Base-by-base conservation (phyloP, 92 coral and sea anemone genomes). In the Paragorgia papillata region DNA sequence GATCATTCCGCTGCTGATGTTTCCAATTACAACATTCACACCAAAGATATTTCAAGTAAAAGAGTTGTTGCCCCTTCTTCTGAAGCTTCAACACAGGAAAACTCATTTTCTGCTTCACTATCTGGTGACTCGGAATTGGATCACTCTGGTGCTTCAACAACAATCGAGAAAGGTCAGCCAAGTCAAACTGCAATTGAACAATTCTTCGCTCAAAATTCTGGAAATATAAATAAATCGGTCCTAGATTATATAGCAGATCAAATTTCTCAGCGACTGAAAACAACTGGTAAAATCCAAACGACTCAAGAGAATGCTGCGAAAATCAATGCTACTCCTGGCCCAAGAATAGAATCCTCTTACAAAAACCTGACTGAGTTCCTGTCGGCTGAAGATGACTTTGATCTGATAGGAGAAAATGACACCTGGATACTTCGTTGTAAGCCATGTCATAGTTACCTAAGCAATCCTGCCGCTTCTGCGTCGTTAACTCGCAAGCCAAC, bases 391-490 rank as follows among this genome's bases (percentile, higher is more conserved):
- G 55, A 17, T 7, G 74, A 66, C 12, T 32, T 66, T 46, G 74
- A 66, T n/a, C 56, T 66, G 34, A 66, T 66, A 39, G 74, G 56
- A n/a, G 74, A 66, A 29, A 66, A 66, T 66, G 74, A 41, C 41
- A 41, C 74, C 2, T 66, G 74, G 74, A 22, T 44, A 3, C 41
- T 66, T 22, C 74, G 74, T n/a, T 66, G 74, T 44, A 66, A 66
- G 34, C 15, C 25, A 29, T 66, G 74, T 44, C 74, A 66, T 25
- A 2, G 9, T 32, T 66, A 66, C 21, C 73, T 66, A 6, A 40
- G 55, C 73, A 40, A 66, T 21, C 74, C 74, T 31, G 25, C 41
- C 12, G 74, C 74, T 3, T 66, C 57, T 5, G 39, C 74, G 22
- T 32, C 56, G 50, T 49, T 66, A 32, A 66, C 39, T 39, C 54